phyloP scores from a whole-genome alignment of 2,113 vertebrate species.

The Daboia siamensis region DNA sequence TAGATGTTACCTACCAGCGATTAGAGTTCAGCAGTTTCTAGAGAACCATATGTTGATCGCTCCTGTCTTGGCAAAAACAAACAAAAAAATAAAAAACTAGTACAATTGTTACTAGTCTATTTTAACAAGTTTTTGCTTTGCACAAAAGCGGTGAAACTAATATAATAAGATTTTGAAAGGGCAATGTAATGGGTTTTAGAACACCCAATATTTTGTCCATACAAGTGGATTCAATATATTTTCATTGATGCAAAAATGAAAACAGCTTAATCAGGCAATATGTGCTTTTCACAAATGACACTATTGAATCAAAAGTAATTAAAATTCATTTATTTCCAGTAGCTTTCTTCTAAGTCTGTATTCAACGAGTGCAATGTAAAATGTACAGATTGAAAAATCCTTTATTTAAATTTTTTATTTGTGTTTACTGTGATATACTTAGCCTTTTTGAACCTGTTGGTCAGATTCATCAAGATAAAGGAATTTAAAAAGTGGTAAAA shows the following conservation, averaged over 20 bases:
- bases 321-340: not conserved
- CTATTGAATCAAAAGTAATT: not conserved
- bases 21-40: not conserved
- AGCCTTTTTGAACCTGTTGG: not conserved
- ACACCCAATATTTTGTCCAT: not conserved
- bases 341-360: not conserved
- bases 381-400: not conserved
- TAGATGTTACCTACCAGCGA: not conserved
- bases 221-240: not conserved
- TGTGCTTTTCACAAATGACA: not conserved
- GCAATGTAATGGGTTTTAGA: not conserved
- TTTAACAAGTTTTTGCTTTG: not conserved
- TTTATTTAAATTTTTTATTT: slow-evolving; percentile 16
- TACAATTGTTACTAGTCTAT: not conserved
- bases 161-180: not conserved
- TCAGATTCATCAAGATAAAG: not conserved
- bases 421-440: slow-evolving; percentile 8
- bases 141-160: not conserved
- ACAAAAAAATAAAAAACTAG: not conserved
- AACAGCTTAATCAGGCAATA: not conserved
- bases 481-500: not conserved
- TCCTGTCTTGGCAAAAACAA: not conserved
- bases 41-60: not conserved
- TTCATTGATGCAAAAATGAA: not conserved
- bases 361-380: not conserved